A percentile compares a stretch with the other conserved stretches of the same genome.
Conservation (phyloP, 2,888 invertebrate species). For the Drosophila vallismaia region DNA sequence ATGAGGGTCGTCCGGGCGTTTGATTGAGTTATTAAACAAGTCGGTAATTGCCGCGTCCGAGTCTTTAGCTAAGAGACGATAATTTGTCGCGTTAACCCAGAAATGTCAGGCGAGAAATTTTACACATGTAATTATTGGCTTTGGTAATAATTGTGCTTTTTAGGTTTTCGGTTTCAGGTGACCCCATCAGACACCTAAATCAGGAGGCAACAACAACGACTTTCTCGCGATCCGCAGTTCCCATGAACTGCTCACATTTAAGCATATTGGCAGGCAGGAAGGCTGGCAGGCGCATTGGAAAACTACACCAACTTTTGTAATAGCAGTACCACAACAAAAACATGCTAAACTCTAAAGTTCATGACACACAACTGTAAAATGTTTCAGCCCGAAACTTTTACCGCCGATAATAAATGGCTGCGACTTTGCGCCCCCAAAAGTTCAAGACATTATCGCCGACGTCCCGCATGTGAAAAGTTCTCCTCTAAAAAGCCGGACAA, state of each 20-base stretch:
- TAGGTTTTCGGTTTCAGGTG: conserved; percentile 38
- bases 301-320: conserved; percentile 43
- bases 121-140: conserved; percentile 62
- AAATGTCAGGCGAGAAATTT: conserved; percentile 63
- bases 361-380: conserved; percentile 77
- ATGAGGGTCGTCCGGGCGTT: conserved; percentile 55
- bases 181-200: conserved; percentile 41
- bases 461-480: conserved; percentile 71
- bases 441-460: conserved; percentile 55
- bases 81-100: conserved; percentile 71
- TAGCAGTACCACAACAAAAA: conserved; percentile 30
- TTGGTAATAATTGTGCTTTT: conserved; percentile 27
- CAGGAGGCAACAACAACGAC: conserved; percentile 56
- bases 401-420: conserved; percentile 73
- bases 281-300: conserved; percentile 36
- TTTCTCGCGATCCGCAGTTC: conserved; percentile 66
- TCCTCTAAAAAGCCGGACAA: conserved; percentile 39
- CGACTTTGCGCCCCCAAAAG: conserved; percentile 75
- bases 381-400: conserved; percentile 72
- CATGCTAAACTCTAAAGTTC: conserved; percentile 74
- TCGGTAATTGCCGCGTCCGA: conserved; percentile 61
- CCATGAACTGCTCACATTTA: conserved; percentile 76
- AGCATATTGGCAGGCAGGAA: conserved; percentile 56
- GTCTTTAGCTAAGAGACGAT: conserved; percentile 19
- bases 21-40: conserved; percentile 73